phyloP scores from a whole-genome alignment of 2,113 vertebrate species.

The Nibea coibor region DNA sequence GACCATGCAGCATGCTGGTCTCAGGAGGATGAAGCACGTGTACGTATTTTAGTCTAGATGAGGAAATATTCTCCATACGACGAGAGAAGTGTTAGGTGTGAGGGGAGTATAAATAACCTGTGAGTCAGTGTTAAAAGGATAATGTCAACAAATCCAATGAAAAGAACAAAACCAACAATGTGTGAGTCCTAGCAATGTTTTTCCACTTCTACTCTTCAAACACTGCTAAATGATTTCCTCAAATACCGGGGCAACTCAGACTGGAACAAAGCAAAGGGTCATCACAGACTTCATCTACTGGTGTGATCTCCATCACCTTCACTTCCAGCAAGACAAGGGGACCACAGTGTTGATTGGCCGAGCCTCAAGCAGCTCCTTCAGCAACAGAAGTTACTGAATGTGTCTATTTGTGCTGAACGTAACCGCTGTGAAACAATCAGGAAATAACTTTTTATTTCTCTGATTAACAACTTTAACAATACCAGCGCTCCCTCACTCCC shows the following conservation, averaged over 20 bases:
- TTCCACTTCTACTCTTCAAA: neutral
- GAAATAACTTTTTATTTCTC: no score
- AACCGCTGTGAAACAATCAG: no score
- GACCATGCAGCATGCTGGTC: no score
- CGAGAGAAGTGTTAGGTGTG: neutral
- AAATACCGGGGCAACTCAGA: neutral
- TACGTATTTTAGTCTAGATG: neutral
- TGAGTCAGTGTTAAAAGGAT: neutral
- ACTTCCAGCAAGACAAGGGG: no score
- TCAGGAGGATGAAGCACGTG: neutral
- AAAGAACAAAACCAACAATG: neutral
- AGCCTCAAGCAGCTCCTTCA: no score
- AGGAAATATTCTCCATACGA: neutral
- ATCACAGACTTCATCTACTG: no score
- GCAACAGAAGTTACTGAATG: no score
- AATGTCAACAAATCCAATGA: neutral
- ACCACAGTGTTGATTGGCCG: no score
- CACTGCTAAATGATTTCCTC: neutral
- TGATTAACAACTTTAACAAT: no score
- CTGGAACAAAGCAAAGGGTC: neutral
- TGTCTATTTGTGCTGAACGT: no score
- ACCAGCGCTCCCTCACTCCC: no score
- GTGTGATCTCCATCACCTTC: no score
- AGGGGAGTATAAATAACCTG: neutral
- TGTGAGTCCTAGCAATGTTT: neutral